Base-by-base conservation (phyloP, 2,888 invertebrate species). In the Axea sp. region DNA sequence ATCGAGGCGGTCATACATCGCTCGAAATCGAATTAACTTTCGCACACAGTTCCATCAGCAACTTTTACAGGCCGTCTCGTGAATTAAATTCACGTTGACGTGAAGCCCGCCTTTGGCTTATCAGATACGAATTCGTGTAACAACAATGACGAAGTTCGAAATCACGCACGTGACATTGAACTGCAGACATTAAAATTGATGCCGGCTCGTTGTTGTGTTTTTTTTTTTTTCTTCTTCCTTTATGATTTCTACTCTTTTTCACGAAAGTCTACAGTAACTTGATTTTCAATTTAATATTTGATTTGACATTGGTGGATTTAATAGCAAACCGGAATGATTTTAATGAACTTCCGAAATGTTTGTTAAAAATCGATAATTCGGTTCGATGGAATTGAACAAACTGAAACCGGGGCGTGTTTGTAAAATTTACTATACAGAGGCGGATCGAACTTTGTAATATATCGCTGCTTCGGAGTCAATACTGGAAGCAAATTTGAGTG, bases 11-110 rank as follows among this genome's bases (percentile, higher is more conserved):
- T 53, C 73, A 49, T 67, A 62, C 49, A 69, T 69, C 55, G 60
- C 49, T 43, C 35, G 53, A 59, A 75, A 75, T 73, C 72, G 45
- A 69, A 72, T 75, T 75, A 75, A 60, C 68, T 69, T 64, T 65
- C 43, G 68, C 57, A 62, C 62, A 4, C 53, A 31, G 31, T 53
- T 68, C 57, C 51, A 65, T 51, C 51, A 45, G 39, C 60, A 31
- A 67, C 60, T 73, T 76, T 64, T 60, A 43, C 73, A 59, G 62
- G 28, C 49, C 45, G 57, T 24, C 45, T 57, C 41, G 37, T 37
- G 57, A 39, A 73, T 75, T 41, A 59, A 72, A 75, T 55, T 71
- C 57, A 39, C 64, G 30, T 24, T 69, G 69, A 74, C 64, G 53
- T 17, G 45, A 37, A 55, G 12, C 59, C 53, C 31, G 55, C 51